Evolutionary conservation across 1,140 invertebrate genomes (phyloP), one percentile per base, ranked within the genome.

Genomic region (Drosophila ohnishii): DNA sequence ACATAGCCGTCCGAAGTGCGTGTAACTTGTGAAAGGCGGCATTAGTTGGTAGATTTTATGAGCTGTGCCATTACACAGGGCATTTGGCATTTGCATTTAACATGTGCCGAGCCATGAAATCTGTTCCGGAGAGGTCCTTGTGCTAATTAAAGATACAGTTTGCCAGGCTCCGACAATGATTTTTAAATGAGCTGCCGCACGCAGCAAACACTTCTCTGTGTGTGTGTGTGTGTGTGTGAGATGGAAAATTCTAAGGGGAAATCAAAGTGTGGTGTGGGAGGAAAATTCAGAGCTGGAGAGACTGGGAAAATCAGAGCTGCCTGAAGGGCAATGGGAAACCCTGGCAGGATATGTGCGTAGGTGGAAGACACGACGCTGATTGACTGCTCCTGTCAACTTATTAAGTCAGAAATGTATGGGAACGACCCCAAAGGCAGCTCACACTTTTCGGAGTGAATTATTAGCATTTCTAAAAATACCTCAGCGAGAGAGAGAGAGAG

Each of bases 331-430:
- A 51, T 19, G 30, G 39, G 16, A 61, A 51, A 61, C 47, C 45
- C 40, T 61, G 65, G 39, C 37, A 32, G 55, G 32, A 53, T 59
- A 37, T 65, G 44, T 65, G 69, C 51, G 55, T 86, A 63, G 42
- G 60, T 75, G 70, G 61, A 56, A 70, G 69, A 48, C 69, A 66
- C 16, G 51, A 60, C 78, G 32, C 66, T 82, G 79, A 87, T 69
- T 86, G 83, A 83, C 83, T 87, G 83, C 83, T 76, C 62, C 82
- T 87, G 78, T 87, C 83, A 87, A 76, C 75, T 87, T 87, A 87
- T 87, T 86, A 87, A 87, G 79, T 82, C 78, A 37, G 57, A 76
- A 67, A 76, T 81, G 70, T 71, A 59, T 59, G 59, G 57, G 8
- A 32, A 42, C 5, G 28, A 37, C 13, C 19, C 28, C 63, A 32